These are phyloP conservation scores for Nothobranchius furzeri DNA, from an alignment of 2,113 vertebrate genomes.

Conservation along the genomic window DNA sequence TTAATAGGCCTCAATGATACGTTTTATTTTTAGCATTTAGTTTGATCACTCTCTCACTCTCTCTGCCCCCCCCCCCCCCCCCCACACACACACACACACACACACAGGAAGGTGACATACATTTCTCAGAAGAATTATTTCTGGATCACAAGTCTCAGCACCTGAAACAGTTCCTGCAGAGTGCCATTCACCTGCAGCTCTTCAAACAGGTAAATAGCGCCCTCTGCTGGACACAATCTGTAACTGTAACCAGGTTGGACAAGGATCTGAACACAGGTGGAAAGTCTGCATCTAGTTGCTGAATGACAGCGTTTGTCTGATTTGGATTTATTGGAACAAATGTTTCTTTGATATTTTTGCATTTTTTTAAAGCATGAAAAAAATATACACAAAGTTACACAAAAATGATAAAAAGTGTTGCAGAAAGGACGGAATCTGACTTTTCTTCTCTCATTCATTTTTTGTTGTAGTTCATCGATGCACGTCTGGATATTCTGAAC, in stretches of 20 bases:
- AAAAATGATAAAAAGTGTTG: not conserved
- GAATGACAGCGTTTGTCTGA: not conserved
- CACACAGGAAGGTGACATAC: conserved; percentile 80
- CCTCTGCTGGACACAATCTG: conserved; percentile 38
- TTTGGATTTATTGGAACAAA: not conserved
- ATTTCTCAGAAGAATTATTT: conserved; percentile 83
- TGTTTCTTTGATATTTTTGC: not conserved
- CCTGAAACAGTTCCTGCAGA: conserved; percentile 83
- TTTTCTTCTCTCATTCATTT: not conserved
- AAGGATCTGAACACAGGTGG: no score
- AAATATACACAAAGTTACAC: no score
- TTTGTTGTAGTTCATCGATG: conserved; percentile 85
- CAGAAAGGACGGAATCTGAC: no score
- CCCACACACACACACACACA: no score
- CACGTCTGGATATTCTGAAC: conserved; percentile 85
- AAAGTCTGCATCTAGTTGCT: no score
- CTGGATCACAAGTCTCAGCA: conserved; percentile 81
- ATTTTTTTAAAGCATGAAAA: no score
- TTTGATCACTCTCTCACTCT: no score
- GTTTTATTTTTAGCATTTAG: no score
- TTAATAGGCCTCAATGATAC: no score
- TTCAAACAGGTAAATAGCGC: conserved; percentile 85
- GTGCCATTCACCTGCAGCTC: conserved; percentile 86
- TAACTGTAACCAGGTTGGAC: not conserved
- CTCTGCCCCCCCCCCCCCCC: no score